Percentiles rank a stretch among this genome's conserved stretches.
These are phyloP conservation scores for Chironomus tepperi DNA, from an alignment of 1,140 invertebrate genomes.

Conservation along the genomic window DNA sequence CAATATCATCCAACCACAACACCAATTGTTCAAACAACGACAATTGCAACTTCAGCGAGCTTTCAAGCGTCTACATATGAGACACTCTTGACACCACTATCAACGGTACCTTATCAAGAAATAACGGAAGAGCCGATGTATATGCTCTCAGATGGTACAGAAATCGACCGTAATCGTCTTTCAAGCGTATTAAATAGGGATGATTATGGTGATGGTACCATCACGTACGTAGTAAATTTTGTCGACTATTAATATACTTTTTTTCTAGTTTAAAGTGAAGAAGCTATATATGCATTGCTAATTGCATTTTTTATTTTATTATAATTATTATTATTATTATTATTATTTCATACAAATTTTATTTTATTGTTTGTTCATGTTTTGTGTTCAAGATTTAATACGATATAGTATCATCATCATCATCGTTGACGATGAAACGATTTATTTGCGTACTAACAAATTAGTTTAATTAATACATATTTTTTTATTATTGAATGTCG, in stretches of 20 bases:
- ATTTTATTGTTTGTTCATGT: constrained; percentile 2
- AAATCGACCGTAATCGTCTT: background rate
- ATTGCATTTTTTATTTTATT: background rate
- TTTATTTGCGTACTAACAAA: constrained; percentile 1
- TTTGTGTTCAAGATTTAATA: background rate
- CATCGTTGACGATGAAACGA: background rate
- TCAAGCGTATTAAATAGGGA: background rate
- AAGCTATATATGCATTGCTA: constrained; percentile 8
- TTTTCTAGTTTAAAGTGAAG: background rate
- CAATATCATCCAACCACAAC: constrained; percentile 1
- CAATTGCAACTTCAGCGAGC: constrained; percentile 10
- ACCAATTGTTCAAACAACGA: background rate
- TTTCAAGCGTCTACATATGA: background rate
- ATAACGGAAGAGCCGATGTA: background rate
- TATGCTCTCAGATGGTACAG: background rate
- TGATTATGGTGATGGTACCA: constrained; percentile 7
- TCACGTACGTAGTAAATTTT: constrained; percentile 19
- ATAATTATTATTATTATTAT: too few species aligned
- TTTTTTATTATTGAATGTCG: constrained; percentile 9
- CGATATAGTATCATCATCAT: background rate
- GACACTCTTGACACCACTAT: background rate
- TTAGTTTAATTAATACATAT: background rate
- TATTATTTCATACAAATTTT: background rate
- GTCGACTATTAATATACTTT: background rate
- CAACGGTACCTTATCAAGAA: constrained; percentile 11